Conservation (phyloP, 2,888 invertebrate species). For the Zaprionus bogoriensis region DNA sequence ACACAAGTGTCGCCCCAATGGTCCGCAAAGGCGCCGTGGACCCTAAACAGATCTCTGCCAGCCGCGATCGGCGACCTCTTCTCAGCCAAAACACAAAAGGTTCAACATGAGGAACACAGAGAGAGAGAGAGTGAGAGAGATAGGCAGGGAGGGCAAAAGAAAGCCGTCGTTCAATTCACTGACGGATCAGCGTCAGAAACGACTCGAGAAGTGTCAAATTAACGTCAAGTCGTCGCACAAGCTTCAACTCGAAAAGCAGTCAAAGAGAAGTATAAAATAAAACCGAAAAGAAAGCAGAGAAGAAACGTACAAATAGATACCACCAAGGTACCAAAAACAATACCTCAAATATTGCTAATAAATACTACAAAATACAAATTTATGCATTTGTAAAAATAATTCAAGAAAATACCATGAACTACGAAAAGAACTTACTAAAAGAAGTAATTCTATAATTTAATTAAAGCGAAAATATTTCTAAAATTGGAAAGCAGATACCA, state of each 20-base stretch:
- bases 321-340: not conserved
- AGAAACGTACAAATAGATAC: not conserved
- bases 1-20: conserved; percentile 66
- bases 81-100: not conserved
- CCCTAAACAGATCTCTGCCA: not conserved
- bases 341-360: too few species aligned
- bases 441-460: too few species aligned
- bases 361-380: too few species aligned
- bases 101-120: conserved; percentile 1
- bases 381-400: too few species aligned
- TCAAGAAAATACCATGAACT: too few species aligned
- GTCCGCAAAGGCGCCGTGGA: conserved; percentile 38
- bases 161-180: conserved; percentile 4
- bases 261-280: conserved; percentile 3
- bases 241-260: conserved; percentile 22
- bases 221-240: conserved; percentile 56
- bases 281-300: not conserved
- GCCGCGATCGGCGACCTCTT: not conserved
- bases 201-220: conserved; percentile 72
- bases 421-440: too few species aligned
- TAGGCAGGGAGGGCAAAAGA: not conserved
- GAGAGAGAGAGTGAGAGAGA: conserved; percentile 13
- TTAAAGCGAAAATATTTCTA: too few species aligned
- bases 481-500: too few species aligned
- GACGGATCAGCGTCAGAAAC: conserved; percentile 45